Percentiles rank a stretch among this genome's conserved stretches.
These are phyloP conservation scores for Petroica traversi DNA, from an alignment of 2,113 vertebrate genomes.

Conservation along the genomic window DNA sequence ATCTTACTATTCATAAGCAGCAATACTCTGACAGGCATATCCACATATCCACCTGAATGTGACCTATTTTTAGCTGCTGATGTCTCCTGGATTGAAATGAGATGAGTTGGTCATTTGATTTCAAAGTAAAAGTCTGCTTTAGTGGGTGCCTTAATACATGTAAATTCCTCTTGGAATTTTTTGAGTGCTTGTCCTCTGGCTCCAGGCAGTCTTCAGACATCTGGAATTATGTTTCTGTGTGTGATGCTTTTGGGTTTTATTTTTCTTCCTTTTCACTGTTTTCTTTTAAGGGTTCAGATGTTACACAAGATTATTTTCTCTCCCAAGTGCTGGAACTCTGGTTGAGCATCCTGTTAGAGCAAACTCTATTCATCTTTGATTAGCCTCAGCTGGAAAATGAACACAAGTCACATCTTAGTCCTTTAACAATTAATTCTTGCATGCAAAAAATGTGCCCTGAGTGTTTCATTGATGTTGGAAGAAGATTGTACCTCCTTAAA, in stretches of 20 bases:
- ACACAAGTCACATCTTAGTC: not conserved
- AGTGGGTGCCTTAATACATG: not conserved
- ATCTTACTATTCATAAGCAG: constrained; percentile 12
- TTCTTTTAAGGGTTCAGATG: not conserved
- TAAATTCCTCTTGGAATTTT: not conserved
- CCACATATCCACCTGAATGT: not conserved
- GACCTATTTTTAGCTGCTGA: not conserved
- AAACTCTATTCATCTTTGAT: not conserved
- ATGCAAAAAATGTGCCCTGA: not conserved
- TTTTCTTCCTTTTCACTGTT: not conserved
- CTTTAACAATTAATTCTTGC: not conserved
- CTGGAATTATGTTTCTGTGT: too few species aligned
- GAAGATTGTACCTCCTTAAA: not conserved
- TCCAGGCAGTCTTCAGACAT: not conserved
- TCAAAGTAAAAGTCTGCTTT: not conserved
- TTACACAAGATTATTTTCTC: not conserved
- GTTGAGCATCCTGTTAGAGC: not conserved
- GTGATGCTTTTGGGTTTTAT: not conserved
- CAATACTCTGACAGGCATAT: not conserved
- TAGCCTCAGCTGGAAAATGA: not conserved
- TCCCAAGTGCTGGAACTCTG: not conserved
- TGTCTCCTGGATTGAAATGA: constrained; percentile 34
- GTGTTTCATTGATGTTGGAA: not conserved
- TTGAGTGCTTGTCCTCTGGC: not conserved
- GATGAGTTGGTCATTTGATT: constrained; percentile 9